Evolutionary conservation across 2,888 invertebrate genomes (phyloP), one percentile per base, ranked within the genome.

Genomic region (Nemapogon koenigi): DNA sequence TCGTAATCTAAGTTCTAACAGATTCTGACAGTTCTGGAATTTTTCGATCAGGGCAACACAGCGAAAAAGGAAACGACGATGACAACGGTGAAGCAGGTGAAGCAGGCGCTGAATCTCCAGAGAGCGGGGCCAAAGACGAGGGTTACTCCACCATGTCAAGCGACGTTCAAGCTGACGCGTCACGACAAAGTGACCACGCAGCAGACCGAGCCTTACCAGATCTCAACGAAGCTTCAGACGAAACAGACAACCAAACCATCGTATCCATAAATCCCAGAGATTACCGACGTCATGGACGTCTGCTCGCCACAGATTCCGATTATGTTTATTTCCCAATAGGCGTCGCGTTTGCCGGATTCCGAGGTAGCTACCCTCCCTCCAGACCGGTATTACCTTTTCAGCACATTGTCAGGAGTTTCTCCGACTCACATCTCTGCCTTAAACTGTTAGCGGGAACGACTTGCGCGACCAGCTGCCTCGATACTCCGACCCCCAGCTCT

Each of bases 111-210:
- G 88, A 89, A 58, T 88, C 88, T 43, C 88, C 88, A 0, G 88
- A 88, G 53, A 88, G 88, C 50, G 88, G 88, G 28, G 88, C 88
- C 47, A 83, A 89, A 48, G 90, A 90, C 71, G 90, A 90, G 59
- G 90, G 90, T 13, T 90, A 90, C 64, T 90, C 90, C 42, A 90
- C 90, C 3, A 90, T 90, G 90, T 90, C 90, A 8, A 89, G 89
- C 44, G 90, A 90, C 57, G 88, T 89, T 1, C 89, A 90, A 61
- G 86, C 86, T 1, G 88, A 88, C 51, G 85, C 86, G 1, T 84
- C 84, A 1, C 53, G 81, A 15, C 82, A 82, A 30, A 84, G 83
- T 41, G 83, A 83, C 51, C 72, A 82, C 44, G 76, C 73, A 1
- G 71, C 68, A 1, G 73, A 82, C 45, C 60, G 85, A 41, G 84